phyloP scores from a whole-genome alignment of 1,140 invertebrate genomes.

The Dreissena polymorpha region DNA sequence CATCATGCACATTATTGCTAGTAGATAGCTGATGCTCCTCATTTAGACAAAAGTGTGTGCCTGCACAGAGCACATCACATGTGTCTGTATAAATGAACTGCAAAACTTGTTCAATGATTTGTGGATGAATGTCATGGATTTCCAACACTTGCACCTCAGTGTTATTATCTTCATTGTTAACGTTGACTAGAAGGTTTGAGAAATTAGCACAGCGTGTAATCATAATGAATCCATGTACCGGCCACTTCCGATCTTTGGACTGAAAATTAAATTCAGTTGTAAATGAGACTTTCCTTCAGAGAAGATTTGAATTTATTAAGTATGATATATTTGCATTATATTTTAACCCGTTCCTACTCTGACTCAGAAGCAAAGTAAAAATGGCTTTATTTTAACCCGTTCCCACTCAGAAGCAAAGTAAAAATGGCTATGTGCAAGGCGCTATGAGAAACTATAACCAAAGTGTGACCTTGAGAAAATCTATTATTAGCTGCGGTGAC shows the following conservation, averaged over 20 bases:
- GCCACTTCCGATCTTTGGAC: conserved; percentile 81
- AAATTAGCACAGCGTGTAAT: conserved; percentile 71
- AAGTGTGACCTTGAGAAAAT: too few relatives aligned
- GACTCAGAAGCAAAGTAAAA: too few relatives aligned
- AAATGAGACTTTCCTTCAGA: too few relatives aligned
- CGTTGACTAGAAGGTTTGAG: conserved; percentile 62
- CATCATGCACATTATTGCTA: too few relatives aligned
- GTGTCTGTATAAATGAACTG: conserved; percentile 85
- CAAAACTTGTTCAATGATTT: conserved; percentile 85
- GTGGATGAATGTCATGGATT: conserved; percentile 79
- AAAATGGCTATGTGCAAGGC: too few relatives aligned
- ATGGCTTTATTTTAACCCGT: too few relatives aligned
- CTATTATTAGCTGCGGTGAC: too few relatives aligned
- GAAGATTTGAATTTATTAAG: too few relatives aligned
- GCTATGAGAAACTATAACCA: too few relatives aligned
- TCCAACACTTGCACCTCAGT: conserved; percentile 55
- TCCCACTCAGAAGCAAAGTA: too few relatives aligned
- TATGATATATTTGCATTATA: too few relatives aligned
- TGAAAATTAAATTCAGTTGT: conserved; percentile 52
- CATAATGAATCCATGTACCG: conserved; percentile 75
- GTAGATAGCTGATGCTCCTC: conserved; percentile 47
- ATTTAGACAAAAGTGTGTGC: conserved; percentile 74
- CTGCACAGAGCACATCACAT: conserved; percentile 83
- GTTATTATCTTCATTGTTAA: conserved; percentile 48
- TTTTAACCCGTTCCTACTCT: too few relatives aligned